Conservation (phyloP, 2,888 invertebrate species). For the Epinotia nisella region DNA sequence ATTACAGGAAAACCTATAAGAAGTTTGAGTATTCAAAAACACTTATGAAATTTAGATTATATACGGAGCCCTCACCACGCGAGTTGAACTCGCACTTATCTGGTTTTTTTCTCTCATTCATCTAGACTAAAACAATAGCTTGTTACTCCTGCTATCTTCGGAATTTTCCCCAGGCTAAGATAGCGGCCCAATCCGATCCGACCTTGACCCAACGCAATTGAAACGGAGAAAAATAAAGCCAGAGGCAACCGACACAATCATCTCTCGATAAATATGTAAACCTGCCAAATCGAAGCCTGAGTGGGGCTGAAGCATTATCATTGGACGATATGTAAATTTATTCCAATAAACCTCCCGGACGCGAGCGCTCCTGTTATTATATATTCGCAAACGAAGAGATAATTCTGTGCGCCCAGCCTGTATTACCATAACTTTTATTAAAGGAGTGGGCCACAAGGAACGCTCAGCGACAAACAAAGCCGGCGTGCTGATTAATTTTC, state of each 20-base stretch:
- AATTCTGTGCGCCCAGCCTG: constrained; percentile 76
- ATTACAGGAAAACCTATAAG: too few relatives aligned
- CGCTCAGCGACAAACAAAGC: constrained; percentile 75
- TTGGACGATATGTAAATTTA: constrained; percentile 82
- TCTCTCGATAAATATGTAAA: constrained; percentile 81
- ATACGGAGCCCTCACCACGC: too few relatives aligned
- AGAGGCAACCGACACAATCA: constrained; percentile 64
- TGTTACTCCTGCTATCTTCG: not conserved
- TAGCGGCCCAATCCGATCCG: constrained; percentile 18
- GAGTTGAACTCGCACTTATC: too few relatives aligned
- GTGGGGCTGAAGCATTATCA: constrained; percentile 71
- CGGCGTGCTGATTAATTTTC: constrained; percentile 77
- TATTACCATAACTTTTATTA: constrained; percentile 84
- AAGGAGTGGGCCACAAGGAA: constrained; percentile 73
- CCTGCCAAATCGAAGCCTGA: constrained; percentile 75
- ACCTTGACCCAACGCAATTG: constrained; percentile 40
- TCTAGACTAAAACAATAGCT: not conserved
- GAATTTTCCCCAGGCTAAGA: constrained; percentile 8
- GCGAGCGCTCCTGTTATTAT: constrained; percentile 77
- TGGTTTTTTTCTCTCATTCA: too few relatives aligned
- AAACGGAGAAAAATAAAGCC: constrained; percentile 56
- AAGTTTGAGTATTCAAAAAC: too few relatives aligned
- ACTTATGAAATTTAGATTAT: too few relatives aligned
- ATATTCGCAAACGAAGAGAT: constrained; percentile 84
- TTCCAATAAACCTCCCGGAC: constrained; percentile 81